Evolutionary conservation across 2,797 vertebrate genomes (phyloP).

Genomic region (Hoplostethus atlanticus): DNA sequence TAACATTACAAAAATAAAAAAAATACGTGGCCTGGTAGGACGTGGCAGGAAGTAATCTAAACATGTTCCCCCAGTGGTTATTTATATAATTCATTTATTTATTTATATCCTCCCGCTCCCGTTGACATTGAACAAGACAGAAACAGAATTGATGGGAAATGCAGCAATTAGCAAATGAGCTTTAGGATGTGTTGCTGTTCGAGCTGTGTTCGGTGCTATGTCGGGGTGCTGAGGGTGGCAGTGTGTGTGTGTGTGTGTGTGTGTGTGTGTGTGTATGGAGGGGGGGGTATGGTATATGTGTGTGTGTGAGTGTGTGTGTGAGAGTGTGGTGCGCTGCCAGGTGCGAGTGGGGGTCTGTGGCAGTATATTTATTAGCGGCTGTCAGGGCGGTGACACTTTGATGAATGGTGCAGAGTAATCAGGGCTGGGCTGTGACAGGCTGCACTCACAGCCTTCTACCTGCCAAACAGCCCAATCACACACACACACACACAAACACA

Average conservation of each 20-base stretch:
- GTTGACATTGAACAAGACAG: slow-evolving; percentile 94
- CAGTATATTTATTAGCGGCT: slow-evolving; percentile 99
- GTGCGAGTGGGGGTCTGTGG: slow-evolving; percentile 94
- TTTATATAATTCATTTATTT: slow-evolving; percentile 71
- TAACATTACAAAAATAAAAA: slow-evolving; percentile 10
- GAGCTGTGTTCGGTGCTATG: slow-evolving; percentile 69
- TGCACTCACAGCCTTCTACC: slow-evolving; percentile 96
- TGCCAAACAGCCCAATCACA: slow-evolving; percentile 92
- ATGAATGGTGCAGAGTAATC: slow-evolving; percentile 99
- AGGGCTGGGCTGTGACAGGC: slow-evolving; percentile 93
- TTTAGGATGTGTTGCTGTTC: slow-evolving; percentile 90
- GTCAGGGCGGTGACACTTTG: slow-evolving; percentile 99
- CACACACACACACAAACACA: slow-evolving; percentile 61
- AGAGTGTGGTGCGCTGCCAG: slow-evolving; percentile 87
- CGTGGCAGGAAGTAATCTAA: slow-evolving; percentile 27
- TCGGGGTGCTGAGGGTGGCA: slow-evolving; percentile 73
- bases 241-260: slow-evolving; percentile 41
- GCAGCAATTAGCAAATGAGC: slow-evolving; percentile 99
- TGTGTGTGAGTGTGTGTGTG: slow-evolving; percentile 40
- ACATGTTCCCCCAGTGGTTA: slow-evolving; percentile 61
- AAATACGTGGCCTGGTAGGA: neutral
- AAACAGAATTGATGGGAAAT: slow-evolving; percentile 96
- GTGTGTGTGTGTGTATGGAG: slow-evolving; percentile 4
- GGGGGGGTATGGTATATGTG: slow-evolving; percentile 12
- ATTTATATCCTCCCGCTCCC: slow-evolving; percentile 64